Conservation (phyloP, 1,140 invertebrate genomes). For the Drosophila quadrilineata region DNA sequence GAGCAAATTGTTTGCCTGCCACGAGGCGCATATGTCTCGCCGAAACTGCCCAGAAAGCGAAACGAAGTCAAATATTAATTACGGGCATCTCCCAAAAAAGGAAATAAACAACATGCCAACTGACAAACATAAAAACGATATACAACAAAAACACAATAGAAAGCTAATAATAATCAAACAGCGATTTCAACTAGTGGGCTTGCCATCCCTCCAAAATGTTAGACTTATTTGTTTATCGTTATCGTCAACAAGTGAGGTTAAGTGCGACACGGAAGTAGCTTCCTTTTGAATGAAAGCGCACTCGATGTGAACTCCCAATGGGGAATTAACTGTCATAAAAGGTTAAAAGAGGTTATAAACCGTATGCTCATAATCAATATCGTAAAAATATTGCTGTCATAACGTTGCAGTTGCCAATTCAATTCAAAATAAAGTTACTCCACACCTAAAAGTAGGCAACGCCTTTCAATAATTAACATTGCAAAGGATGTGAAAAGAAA, state of each 20-base stretch:
- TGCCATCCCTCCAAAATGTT: background rate
- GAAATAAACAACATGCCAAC: conserved; percentile 1
- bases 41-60: conserved; percentile 51
- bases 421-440: too few species aligned
- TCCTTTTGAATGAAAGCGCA: background rate
- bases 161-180: conserved; percentile 38
- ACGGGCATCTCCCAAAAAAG: conserved; percentile 24
- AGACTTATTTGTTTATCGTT: conserved; percentile 41
- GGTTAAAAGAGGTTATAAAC: background rate
- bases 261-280: conserved; percentile 25
- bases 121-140: conserved; percentile 4
- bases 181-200: conserved; percentile 12
- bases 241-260: conserved; percentile 47
- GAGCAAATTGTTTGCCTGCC: conserved; percentile 62
- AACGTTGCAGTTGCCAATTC: too few species aligned
- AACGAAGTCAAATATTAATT: conserved; percentile 64
- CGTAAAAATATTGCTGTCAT: too few species aligned
- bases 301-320: conserved; percentile 1
- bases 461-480: too few species aligned
- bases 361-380: background rate
- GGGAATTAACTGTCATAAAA: conserved; percentile 12
- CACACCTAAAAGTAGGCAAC: too few species aligned
- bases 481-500: too few species aligned
- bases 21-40: conserved; percentile 57
- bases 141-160: background rate